A percentile compares a stretch with the other conserved stretches of the same genome.
Evolutionary conservation across 92 coral and sea anemone genomes (phyloP).

Genomic region (Epizoanthus ramosus): DNA sequence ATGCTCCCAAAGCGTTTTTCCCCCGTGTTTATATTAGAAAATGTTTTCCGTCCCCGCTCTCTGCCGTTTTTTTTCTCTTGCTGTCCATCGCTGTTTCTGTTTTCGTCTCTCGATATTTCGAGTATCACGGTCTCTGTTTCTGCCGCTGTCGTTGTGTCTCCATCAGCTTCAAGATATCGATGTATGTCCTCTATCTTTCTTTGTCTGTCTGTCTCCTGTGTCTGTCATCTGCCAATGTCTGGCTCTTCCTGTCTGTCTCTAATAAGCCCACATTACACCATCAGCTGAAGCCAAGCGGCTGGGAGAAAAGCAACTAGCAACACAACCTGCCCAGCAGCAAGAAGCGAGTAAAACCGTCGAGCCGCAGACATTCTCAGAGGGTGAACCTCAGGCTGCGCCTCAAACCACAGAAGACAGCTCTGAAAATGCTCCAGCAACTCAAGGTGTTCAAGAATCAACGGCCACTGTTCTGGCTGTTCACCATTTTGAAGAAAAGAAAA

Average conservation of each 20-base stretch:
- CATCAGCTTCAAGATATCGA: no score
- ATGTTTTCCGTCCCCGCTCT: no score
- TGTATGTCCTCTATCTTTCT: no score
- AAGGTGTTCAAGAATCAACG: not conserved
- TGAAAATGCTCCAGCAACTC: not conserved
- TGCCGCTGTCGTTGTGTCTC: no score
- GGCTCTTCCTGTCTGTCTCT: not conserved
- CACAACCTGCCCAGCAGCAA: not conserved
- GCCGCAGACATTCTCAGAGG: not conserved
- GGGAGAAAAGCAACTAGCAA: slow-evolving; percentile 42
- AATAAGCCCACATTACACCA: no score
- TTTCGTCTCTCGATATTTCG: no score
- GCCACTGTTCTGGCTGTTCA: slow-evolving; percentile 23
- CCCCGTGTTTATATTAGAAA: no score
- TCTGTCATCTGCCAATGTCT: no score
- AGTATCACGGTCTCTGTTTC: no score
- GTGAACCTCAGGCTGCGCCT: not conserved
- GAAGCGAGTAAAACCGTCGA: not conserved
- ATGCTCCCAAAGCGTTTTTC: no score
- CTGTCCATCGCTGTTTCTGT: no score
- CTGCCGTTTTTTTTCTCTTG: no score
- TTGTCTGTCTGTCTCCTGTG: not conserved
- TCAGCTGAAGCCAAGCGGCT: not conserved
- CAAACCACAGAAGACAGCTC: not conserved
- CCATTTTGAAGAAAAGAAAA: not conserved